Evolutionary conservation across 2,888 invertebrate species (phyloP), one percentile per base, ranked within the genome.

Genomic region (Gisinianus flammeolus): DNA sequence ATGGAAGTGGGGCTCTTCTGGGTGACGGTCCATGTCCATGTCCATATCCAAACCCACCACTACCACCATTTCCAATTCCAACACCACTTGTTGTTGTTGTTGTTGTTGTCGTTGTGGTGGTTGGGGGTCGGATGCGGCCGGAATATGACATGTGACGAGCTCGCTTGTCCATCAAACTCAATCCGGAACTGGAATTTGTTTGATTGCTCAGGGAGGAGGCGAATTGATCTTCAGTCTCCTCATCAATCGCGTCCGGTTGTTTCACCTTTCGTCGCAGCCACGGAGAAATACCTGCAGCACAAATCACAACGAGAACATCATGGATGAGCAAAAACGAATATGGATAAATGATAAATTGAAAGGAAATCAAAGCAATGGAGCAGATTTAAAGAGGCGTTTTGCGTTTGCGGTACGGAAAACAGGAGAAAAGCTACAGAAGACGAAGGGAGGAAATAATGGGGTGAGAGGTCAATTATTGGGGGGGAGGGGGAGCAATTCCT

Each of bases 101-200:
- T 26, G 28, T 22, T 54, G 54, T n/a, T 26, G 33, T 28, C 67
- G 67, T 31, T 69, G 19, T 16, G n/a, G 64, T 30, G 33, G 30
- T 54, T 62, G 30, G 73, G 19, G 52, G 62, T 26, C 81, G 80
- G 10, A 84, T 83, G 30, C 84, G 70, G 19, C 84, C 84, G 2
- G 82, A 81, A 72, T 83, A 83, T 1, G 83, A 83, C 83, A 84
- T 83, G 79, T 84, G 84, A 68, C 83, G 79, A 31, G 78, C 79
- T 0, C 82, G 76, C 0, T 79, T 80, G 71, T 82, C 82, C 6
- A 54, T 62, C 28, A 66, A 44, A 66, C 67, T 75, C 54, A 54
- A n/a, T 12, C 33, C 44, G 19, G n/a, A 31, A 0, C n/a, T 16
- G 24, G 31, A 28, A 71, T 58, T 77, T 69, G 22, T 26, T 54